Percentiles rank a stretch among this genome's conserved stretches.
These are phyloP conservation scores for Proales similis DNA, from an alignment of 1,140 invertebrate species.

Conservation along the genomic window DNA sequence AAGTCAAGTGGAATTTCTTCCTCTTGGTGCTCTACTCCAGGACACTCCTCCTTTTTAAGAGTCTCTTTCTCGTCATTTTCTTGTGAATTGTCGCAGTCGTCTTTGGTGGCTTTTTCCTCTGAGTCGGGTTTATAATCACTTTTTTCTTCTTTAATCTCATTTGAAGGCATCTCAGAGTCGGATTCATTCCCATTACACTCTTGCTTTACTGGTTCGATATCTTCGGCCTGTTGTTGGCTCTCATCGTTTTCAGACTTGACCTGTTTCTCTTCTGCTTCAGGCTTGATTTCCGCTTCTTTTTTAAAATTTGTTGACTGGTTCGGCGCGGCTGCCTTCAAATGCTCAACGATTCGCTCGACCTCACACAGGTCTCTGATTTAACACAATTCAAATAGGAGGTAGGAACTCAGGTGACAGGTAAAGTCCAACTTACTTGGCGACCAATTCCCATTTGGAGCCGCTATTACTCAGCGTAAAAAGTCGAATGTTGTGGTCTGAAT, in stretches of 20 bases:
- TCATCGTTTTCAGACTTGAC: not conserved
- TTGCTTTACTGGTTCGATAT: too few species aligned
- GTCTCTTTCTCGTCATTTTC: too few species aligned
- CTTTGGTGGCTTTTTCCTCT: too few species aligned
- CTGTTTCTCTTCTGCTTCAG: not conserved
- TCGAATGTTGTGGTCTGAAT: slow-evolving; percentile 1
- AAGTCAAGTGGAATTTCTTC: too few species aligned
- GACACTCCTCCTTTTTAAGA: too few species aligned
- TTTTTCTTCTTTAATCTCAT: too few species aligned
- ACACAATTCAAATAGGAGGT: not conserved
- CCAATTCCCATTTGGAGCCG: slow-evolving; percentile 15
- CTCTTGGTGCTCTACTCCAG: too few species aligned
- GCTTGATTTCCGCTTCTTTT: not conserved
- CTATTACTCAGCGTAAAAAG: slow-evolving; percentile 7
- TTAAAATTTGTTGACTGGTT: not conserved
- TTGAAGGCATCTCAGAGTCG: too few species aligned
- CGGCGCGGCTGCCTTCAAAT: slow-evolving; percentile 11
- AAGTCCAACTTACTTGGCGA: not conserved
- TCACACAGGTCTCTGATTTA: not conserved
- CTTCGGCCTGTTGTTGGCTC: not conserved
- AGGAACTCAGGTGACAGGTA: not conserved
- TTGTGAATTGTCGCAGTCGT: too few species aligned
- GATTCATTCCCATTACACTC: too few species aligned
- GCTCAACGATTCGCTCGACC: slow-evolving; percentile 11
- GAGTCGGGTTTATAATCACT: too few species aligned